phyloP scores from a whole-genome alignment of 2,113 vertebrate species.

The Sarotherodon lohbergeri region DNA sequence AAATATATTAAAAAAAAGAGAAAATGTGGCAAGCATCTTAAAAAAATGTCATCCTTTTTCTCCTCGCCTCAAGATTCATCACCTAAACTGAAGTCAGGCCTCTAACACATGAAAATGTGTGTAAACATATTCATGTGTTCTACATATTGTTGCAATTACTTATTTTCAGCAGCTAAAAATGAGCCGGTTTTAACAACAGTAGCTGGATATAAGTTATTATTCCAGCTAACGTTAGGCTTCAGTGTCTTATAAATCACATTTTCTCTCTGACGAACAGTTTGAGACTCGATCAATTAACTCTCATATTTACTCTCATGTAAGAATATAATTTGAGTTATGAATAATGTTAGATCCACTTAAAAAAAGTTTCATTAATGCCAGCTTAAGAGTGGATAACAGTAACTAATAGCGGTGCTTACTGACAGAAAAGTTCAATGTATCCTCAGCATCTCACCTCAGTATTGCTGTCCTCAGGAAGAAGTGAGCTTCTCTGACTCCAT shows the following conservation, averaged over 20 bases:
- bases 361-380: not conserved
- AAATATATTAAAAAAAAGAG: not conserved
- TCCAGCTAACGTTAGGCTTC: not conserved
- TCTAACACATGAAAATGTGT: not conserved
- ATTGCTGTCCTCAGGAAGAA: not conserved
- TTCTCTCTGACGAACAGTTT: not conserved
- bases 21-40: not conserved
- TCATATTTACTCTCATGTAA: not conserved
- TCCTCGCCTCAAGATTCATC: not conserved
- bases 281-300: not conserved
- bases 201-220: not conserved
- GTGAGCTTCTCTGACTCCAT: not conserved
- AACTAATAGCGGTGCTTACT: not conserved
- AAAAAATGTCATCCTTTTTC: not conserved
- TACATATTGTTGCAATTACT: not conserved
- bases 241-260: not conserved
- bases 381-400: not conserved
- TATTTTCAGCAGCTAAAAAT: not conserved
- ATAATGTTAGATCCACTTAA: not conserved
- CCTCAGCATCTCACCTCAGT: not conserved
- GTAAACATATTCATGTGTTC: not conserved
- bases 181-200: not conserved
- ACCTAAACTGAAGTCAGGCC: not conserved
- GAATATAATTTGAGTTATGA: not conserved
- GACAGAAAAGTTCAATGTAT: not conserved